These are phyloP conservation scores for Agrypnia vestita DNA, from an alignment of 1,140 invertebrate genomes.

Conservation along the genomic window DNA sequence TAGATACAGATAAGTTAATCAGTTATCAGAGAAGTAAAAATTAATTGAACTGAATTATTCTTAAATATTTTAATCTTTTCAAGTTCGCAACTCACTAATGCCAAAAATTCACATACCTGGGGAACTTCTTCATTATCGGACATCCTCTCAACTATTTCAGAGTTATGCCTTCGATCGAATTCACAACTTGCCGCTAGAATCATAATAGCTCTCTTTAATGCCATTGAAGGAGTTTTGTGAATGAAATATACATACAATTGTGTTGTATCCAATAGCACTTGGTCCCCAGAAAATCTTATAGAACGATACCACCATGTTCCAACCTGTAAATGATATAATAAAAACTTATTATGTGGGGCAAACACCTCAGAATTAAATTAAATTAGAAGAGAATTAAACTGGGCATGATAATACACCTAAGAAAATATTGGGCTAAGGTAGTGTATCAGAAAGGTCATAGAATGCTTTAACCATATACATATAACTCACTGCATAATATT, in stretches of 20 bases:
- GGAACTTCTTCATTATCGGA: constrained; percentile 97
- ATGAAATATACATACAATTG: constrained; percentile 97
- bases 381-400: too few relatives aligned
- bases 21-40: too few relatives aligned
- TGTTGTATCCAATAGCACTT: constrained; percentile 96
- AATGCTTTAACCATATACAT: too few relatives aligned
- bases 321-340: constrained; percentile 73
- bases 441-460: too few relatives aligned
- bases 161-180: constrained; percentile 95
- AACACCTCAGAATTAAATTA: background rate
- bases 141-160: constrained; percentile 93
- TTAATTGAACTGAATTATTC: too few relatives aligned
- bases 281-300: constrained; percentile 96
- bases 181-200: constrained; percentile 96
- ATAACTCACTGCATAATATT: too few relatives aligned
- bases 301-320: constrained; percentile 99
- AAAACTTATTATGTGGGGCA: constrained; percentile 9
- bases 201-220: constrained; percentile 96
- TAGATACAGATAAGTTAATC: too few relatives aligned
- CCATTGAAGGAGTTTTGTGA: constrained; percentile 95
- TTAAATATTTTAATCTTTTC: too few relatives aligned
- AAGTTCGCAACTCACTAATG: background rate
- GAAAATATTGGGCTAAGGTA: too few relatives aligned
- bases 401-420: too few relatives aligned
- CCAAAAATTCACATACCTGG: constrained; percentile 72